Evolutionary conservation across 1,140 invertebrate species (phyloP).

Genomic region (Tetramorium simillimum): DNA sequence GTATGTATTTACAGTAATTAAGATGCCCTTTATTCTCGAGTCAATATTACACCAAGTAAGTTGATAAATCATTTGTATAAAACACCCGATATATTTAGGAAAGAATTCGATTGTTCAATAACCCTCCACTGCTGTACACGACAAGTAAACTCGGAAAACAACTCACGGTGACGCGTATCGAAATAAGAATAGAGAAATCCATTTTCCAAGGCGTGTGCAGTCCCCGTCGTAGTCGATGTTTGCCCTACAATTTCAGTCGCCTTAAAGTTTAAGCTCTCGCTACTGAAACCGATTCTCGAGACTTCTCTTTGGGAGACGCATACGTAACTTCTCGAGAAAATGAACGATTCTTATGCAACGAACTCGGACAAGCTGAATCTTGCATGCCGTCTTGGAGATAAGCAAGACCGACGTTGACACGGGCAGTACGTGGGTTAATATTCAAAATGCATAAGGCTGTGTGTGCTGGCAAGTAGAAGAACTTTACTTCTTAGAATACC

Average conservation of each 20-base stretch:
- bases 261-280: constrained; percentile 54
- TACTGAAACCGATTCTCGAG: constrained; percentile 56
- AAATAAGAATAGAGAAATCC: constrained; percentile 22
- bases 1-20: neutral
- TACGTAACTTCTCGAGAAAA: constrained; percentile 40
- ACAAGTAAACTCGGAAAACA: constrained; percentile 28
- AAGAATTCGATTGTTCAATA: neutral
- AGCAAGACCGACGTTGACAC: neutral
- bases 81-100: neutral
- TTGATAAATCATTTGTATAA: neutral
- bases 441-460: constrained; percentile 3
- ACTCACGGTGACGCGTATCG: neutral
- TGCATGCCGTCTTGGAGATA: constrained; percentile 49
- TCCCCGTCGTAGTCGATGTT: constrained; percentile 39
- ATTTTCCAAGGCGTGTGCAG: constrained; percentile 26
- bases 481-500: neutral
- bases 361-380: constrained; percentile 46
- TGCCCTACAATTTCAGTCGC: constrained; percentile 56
- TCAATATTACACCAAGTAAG: neutral
- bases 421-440: constrained; percentile 7
- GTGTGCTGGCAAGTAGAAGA: neutral
- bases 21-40: neutral
- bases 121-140: neutral
- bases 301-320: neutral
- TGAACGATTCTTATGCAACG: constrained; percentile 59